These are phyloP conservation scores for Brienomyrus longianalis DNA, from an alignment of 2,113 vertebrate genomes.

Conservation along the genomic window DNA sequence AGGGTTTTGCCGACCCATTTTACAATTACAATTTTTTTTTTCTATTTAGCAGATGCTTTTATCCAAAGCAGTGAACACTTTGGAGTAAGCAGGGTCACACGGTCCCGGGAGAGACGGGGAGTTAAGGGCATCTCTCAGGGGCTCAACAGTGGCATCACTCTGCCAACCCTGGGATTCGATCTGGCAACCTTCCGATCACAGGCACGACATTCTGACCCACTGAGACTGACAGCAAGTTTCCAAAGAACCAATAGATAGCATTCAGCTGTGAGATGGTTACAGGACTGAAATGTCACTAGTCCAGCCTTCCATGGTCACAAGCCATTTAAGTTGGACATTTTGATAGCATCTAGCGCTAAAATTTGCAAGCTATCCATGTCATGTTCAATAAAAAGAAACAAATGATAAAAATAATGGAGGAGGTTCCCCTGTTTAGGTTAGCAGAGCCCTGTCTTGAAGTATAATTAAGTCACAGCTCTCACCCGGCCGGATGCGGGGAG, in stretches of 20 bases:
- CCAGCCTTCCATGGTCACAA: neutral
- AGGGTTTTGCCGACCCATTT: neutral
- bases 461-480: conserved; percentile 42
- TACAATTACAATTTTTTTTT: neutral
- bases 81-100: neutral
- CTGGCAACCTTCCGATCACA: neutral
- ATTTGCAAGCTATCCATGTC: neutral
- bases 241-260: neutral
- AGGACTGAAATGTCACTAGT: neutral
- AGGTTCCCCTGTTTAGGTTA: neutral
- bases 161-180: neutral
- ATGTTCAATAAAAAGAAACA: neutral
- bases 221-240: neutral
- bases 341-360: neutral
- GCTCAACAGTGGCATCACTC: neutral
- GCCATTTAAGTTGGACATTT: neutral
- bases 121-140: neutral
- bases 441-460: conserved; percentile 31
- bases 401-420: neutral
- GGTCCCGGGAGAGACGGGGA: neutral
- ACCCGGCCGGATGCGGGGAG: conserved; percentile 32
- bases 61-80: neutral
- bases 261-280: neutral
- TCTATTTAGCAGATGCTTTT: neutral
- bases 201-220: neutral